Base-by-base conservation (phyloP, 2,113 vertebrate genomes). In the Callithrix jacchus region DNA sequence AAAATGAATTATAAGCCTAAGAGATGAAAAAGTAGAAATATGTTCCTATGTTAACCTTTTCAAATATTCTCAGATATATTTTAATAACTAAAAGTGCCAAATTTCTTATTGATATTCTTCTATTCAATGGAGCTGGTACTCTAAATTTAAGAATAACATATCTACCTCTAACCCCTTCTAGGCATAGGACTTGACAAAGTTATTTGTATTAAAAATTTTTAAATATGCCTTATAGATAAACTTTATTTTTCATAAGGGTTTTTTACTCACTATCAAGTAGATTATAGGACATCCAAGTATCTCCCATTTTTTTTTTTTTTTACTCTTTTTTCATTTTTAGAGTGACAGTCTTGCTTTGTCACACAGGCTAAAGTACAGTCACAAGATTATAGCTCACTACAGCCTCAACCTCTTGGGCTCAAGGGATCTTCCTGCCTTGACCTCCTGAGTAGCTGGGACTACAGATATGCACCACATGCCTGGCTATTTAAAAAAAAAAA, bases 41-140 rank as follows among this genome's bases (percentile, higher is more conserved):
- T 49, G 4, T 58, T 89, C 85, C 74, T 64, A 9, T 74, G 54
- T n/a, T 94, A 35, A 68, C 61, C 10, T 96, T 95, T 95, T 87
- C 20, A 89, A 93, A 79, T 92, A 89, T 89, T 94, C 23, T 14
- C 18, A 89, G 79, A 68, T 79, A 93, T 71, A 96, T 95, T 95
- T 92, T 25, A 83, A 40, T 71, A 92, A 70, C 30, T 61, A 87
- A 90, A 94, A 87, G 64, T 58, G 66, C 8, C 18, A 52, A 61
- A 85, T 40, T 89, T 93, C 42, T 96, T 49, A 81, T 2, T 20
- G 14, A 70, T 40, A 83, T 56, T 84, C 56, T 94, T 70, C 37
- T 86, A 42, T 90, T 92, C 87, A 96, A 84, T 71, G 88, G 90
- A 80, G n/a, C 5, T 49, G 45, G 4, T 18, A 42, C 47, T 79